Base-by-base conservation (phyloP, 1,140 invertebrate species). In the Drosophila tsacasi region DNA sequence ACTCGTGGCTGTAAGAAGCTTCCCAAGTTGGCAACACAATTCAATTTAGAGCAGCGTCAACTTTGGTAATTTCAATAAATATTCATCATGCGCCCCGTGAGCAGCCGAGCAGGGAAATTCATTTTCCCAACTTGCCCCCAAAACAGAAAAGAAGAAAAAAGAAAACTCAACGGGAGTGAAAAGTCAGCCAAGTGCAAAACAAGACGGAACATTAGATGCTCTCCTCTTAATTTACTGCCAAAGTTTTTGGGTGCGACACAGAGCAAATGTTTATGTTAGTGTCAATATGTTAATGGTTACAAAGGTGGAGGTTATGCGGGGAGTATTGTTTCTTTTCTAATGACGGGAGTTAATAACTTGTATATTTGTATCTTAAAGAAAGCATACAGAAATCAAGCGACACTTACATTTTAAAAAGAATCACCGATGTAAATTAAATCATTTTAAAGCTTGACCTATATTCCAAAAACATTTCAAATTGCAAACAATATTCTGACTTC, bases 21-120 rank as follows among this genome's bases (percentile, higher is more conserved):
- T 87, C 84, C 84, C 84, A 89, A 89, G 85, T 90, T 90, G 85
- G 81, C 67, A 90, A 82, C 85, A 90, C 85, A 90, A 90, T 90
- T 90, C 85, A 90, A 90, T 90, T 90, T 90, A 75, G 69, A 58
- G 79, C 57, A 81, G 74, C 81, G 54, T 65, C 85, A 89, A 89
- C 82, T 90, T 90, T 90, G 82, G 85, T 90, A 90, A 90, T 91
- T 90, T 91, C 85, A 91, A 90, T 90, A 90, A 90, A 90, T 90
- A 90, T 90, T 90, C 85, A 90, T 90, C 85, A 91, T 90, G 65
- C 85, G 81, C 77, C 77, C 78, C 75, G 85, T 90, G 77, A 78
- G 59, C 67, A 81, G 52, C 67, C 10, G 46, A 54, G 76, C 67
- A 55, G 71, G 71, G 37, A 82, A 80, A 87, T 87, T 86, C 76